Evolutionary conservation across 2,888 invertebrate genomes (phyloP).

Genomic region (Rotaria macrura): DNA sequence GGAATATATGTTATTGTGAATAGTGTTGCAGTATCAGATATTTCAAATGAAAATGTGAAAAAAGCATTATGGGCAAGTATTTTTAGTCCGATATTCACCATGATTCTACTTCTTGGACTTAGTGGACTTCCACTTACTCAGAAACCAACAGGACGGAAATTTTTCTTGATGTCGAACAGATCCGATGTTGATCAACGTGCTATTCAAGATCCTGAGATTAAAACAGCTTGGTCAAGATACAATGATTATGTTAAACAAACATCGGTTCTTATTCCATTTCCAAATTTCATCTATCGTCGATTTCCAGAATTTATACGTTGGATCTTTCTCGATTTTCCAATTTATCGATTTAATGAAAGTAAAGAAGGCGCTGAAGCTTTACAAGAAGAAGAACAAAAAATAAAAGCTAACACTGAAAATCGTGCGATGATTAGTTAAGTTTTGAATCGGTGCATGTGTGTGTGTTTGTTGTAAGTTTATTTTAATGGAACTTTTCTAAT

Average conservation of each 20-base stretch:
- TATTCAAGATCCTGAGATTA: not conserved
- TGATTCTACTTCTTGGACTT: conserved; percentile 72
- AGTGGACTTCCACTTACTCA: conserved; percentile 80
- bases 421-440: not conserved
- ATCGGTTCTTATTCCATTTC: conserved; percentile 45
- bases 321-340: not conserved
- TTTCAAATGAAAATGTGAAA: not conserved
- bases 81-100: conserved; percentile 74
- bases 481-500: no score
- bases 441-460: no score
- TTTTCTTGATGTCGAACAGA: not conserved
- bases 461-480: no score
- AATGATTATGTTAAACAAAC: conserved; percentile 45
- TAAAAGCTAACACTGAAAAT: not conserved
- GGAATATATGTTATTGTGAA: conserved; percentile 74
- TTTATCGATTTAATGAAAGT: not conserved
- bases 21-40: not conserved
- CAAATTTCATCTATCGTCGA: not conserved
- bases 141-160: conserved; percentile 46
- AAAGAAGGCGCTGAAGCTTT: not conserved
- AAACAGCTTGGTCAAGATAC: conserved; percentile 36
- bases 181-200: not conserved
- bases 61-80: conserved; percentile 70
- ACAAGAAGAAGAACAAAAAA: not conserved
- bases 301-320: not conserved